Conservation (phyloP, 2,113 vertebrate species). For the Mustelus asterias region DNA sequence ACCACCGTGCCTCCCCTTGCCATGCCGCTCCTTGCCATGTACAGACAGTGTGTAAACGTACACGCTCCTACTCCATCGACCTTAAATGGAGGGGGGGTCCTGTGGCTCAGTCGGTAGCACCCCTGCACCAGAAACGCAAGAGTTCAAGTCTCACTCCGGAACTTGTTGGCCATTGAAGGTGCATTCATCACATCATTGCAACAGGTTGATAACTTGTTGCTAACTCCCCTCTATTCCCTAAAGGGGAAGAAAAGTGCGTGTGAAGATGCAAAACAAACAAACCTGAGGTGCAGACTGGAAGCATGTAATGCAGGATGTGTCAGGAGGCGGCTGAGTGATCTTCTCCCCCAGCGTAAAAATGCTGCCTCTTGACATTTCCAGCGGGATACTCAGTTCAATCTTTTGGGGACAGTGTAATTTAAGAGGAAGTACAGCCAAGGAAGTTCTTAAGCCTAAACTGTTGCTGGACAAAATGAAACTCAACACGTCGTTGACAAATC, state of each 20-base stretch:
- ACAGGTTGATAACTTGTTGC: neutral
- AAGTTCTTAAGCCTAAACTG: neutral
- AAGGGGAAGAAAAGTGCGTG: neutral
- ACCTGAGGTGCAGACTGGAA: neutral
- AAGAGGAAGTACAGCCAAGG: neutral
- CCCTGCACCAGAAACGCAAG: neutral
- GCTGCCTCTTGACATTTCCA: neutral
- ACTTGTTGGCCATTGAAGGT: neutral
- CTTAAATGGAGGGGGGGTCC: neutral
- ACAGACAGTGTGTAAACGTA: neutral
- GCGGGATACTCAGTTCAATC: neutral
- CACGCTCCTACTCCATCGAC: neutral
- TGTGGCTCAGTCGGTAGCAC: neutral
- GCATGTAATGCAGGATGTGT: neutral
- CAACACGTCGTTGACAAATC: neutral
- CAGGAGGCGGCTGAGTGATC: neutral
- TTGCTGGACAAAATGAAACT: neutral
- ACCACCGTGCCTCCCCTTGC: too few relatives aligned
- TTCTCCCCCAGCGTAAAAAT: neutral
- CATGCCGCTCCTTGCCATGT: too few relatives aligned
- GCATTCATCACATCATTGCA: neutral
- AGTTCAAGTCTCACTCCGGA: neutral
- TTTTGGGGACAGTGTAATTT: neutral
- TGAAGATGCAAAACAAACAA: neutral
- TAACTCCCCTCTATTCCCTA: neutral